phyloP scores from a whole-genome alignment of 2,797 vertebrate species.

The Bucorvus abyssinicus region DNA sequence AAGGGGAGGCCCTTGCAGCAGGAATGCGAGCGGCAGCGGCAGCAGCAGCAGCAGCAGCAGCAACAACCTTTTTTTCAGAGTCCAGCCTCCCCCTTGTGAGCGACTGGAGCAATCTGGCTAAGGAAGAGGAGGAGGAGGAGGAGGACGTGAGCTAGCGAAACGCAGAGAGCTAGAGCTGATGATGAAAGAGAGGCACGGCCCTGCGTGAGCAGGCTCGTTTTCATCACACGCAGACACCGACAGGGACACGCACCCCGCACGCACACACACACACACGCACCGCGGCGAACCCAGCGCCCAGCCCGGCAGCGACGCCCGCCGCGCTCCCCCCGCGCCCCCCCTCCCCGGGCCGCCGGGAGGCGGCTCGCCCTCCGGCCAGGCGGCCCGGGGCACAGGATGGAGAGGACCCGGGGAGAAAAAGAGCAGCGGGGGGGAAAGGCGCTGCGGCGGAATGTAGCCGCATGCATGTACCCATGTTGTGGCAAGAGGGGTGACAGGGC shows the following conservation, averaged over 20 bases:
- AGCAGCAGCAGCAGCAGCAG: background rate
- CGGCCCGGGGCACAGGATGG: background rate
- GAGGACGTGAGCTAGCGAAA: slow-evolving; percentile 73
- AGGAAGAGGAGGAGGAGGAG: slow-evolving; percentile 59
- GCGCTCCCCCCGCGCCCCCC: background rate
- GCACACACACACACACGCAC: background rate
- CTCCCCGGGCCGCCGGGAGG: background rate
- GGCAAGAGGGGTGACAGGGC: background rate
- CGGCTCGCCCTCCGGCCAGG: background rate
- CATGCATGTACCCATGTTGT: background rate
- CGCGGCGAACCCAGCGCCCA: background rate
- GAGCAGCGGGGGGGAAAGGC: background rate
- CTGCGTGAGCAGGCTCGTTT: slow-evolving; percentile 66
- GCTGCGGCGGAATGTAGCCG: background rate
- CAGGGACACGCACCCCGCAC: background rate
- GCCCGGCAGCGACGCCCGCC: background rate
- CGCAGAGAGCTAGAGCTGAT: slow-evolving; percentile 71
- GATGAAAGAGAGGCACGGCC: slow-evolving; percentile 84
- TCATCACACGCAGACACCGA: background rate
- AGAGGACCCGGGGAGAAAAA: background rate
- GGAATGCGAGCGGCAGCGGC: slow-evolving; percentile 78
- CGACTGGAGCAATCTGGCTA: slow-evolving; percentile 79
- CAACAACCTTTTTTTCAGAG: slow-evolving; percentile 52
- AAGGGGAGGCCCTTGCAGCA: slow-evolving; percentile 87
- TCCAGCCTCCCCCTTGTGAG: slow-evolving; percentile 83